phyloP scores from a whole-genome alignment of 2,888 invertebrate genomes.

The Cataglyphis albicans region DNA sequence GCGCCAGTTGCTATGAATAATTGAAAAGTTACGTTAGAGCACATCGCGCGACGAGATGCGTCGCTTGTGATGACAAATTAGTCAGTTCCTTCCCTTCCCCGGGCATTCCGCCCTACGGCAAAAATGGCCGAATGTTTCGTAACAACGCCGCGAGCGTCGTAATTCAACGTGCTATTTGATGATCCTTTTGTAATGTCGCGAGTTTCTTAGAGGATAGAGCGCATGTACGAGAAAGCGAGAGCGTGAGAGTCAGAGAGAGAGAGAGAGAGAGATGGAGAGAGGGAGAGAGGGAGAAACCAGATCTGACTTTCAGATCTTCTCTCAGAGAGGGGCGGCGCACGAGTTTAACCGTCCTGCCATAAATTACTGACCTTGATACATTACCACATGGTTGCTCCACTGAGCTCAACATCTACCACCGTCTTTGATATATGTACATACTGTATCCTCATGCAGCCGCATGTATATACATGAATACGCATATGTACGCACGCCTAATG shows the following conservation, averaged over 20 bases:
- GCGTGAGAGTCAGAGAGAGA: background rate
- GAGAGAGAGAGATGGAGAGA: background rate
- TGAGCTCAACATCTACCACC: constrained; percentile 74
- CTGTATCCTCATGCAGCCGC: constrained; percentile 55
- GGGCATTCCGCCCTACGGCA: background rate
- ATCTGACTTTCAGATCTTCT: constrained; percentile 82
- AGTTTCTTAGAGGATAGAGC: constrained; percentile 42
- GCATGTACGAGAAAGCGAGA: background rate
- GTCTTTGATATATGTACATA: constrained; percentile 76
- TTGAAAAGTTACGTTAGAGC: constrained; percentile 24
- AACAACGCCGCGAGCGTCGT: constrained; percentile 23
- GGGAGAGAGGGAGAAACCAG: constrained; percentile 67
- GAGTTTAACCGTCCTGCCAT: constrained; percentile 81
- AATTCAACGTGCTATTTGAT: constrained; percentile 40
- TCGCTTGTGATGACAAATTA: constrained; percentile 47
- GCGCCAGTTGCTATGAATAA: constrained; percentile 35
- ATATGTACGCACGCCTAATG: constrained; percentile 17
- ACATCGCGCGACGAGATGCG: constrained; percentile 4
- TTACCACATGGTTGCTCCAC: constrained; percentile 79
- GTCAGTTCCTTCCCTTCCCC: background rate
- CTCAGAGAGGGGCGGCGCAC: constrained; percentile 57
- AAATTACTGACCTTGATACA: constrained; percentile 82
- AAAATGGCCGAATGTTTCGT: constrained; percentile 42
- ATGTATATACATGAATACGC: constrained; percentile 26
- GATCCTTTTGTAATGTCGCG: constrained; percentile 42